phyloP scores from a whole-genome alignment of 2,113 vertebrate genomes.

The Suncus etruscus region DNA sequence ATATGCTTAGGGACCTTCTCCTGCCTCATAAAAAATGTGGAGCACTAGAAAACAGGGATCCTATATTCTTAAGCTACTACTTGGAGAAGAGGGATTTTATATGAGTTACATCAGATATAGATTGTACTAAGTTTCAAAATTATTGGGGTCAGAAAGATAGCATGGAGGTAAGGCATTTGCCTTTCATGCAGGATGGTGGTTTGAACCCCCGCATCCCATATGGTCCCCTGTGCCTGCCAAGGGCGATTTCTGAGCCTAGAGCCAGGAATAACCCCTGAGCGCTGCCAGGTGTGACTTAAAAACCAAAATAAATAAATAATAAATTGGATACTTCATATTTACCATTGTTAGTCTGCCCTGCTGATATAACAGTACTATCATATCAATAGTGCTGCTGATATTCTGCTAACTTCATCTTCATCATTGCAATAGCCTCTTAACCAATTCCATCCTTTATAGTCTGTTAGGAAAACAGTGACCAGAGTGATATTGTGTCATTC shows the following conservation, averaged over 20 bases:
- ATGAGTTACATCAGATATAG: neutral
- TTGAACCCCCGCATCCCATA: too few species aligned
- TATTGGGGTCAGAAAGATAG: too few species aligned
- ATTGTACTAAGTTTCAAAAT: neutral
- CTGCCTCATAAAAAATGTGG: neutral
- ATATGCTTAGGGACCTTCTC: neutral
- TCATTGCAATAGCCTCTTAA: neutral
- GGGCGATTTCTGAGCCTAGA: too few species aligned
- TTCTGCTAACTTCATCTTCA: neutral
- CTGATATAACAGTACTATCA: neutral
- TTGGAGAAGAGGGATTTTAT: neutral
- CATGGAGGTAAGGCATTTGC: too few species aligned
- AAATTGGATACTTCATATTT: slow-evolving; percentile 17
- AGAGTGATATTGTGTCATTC: neutral
- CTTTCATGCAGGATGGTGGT: too few species aligned
- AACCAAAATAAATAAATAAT: too few species aligned
- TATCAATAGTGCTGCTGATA: neutral
- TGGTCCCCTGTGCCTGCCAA: too few species aligned
- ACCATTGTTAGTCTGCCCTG: neutral
- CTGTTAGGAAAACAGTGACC: neutral
- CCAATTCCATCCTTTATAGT: neutral
- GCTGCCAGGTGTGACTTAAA: too few species aligned
- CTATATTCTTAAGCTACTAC: neutral
- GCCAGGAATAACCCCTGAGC: too few species aligned
- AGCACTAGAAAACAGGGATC: neutral